Conservation (phyloP, 2,888 invertebrate species). For the Arge pagana region DNA sequence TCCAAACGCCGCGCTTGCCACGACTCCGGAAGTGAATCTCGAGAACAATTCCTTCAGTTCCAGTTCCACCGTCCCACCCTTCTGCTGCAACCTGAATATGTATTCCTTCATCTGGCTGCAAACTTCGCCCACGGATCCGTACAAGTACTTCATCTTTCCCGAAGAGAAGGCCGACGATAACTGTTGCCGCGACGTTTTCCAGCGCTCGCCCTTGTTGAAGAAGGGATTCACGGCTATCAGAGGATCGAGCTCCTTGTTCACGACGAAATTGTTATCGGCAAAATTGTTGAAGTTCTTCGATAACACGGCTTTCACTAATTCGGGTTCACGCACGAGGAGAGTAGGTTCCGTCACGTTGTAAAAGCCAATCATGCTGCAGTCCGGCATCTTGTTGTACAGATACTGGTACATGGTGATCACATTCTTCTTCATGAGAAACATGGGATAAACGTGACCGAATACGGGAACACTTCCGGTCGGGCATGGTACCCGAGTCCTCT, state of each 20-base stretch:
- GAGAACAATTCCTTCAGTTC: constrained; percentile 39
- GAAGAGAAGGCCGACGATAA: constrained; percentile 34
- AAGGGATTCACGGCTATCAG: constrained; percentile 44
- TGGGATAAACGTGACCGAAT: background rate
- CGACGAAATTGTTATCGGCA: constrained; percentile 29
- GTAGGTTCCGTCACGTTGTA: constrained; percentile 32
- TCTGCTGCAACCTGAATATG: constrained; percentile 23
- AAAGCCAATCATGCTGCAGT: constrained; percentile 4
- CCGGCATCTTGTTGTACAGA: constrained; percentile 2
- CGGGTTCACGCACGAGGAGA: constrained; percentile 41
- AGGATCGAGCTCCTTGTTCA: constrained; percentile 36
- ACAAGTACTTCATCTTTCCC: constrained; percentile 37
- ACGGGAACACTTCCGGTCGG: background rate
- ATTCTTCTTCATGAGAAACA: constrained; percentile 1
- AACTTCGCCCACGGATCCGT: constrained; percentile 32
- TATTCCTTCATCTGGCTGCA: constrained; percentile 35
- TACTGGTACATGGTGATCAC: background rate
- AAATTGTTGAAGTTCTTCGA: constrained; percentile 43
- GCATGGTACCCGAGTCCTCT: background rate
- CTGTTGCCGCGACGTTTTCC: constrained; percentile 34
- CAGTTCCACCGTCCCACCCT: constrained; percentile 36
- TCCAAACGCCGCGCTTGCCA: constrained; percentile 40
- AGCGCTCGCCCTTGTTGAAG: constrained; percentile 36
- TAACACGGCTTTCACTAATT: constrained; percentile 40
- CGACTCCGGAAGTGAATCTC: constrained; percentile 41